Evolutionary conservation across 2,888 invertebrate species (phyloP), one percentile per base, ranked within the genome.

Genomic region (Zygogramma bicolorata): DNA sequence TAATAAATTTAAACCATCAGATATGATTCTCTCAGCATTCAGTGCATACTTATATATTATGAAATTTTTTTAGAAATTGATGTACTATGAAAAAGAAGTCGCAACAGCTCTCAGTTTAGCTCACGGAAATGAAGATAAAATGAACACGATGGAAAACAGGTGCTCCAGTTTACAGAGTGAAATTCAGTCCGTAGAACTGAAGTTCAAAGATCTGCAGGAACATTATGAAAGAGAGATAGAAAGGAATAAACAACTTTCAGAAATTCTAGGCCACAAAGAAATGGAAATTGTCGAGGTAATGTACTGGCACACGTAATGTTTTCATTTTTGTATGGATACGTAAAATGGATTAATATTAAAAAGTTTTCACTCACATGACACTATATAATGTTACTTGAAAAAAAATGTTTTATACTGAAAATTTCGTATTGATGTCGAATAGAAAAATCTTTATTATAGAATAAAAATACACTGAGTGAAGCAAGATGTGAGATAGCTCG

Each of bases 21-120:
- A 13, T 34, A 13, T 34, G 7, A 13, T 34, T 34, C 34, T 13
- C 10, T 34, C 34, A 34, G 13, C 13, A 13, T 13, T 8, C 13
- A 34, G 10, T 34, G 13, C 34, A 34, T 57, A 8, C n/a, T n/a
- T n/a, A n/a, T n/a, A n/a, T n/a, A n/a, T n/a, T n/a, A n/a, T n/a
- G n/a, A n/a, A 6, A 18, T 22, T 38, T 38, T 79, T 79, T 25
- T 63, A 86, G 86, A 86, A 91, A 86, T 88, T 92, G 0, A 89
- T 89, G 73, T 89, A 90, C 46, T 90, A 91, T 77, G 94, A 95
- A 86, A 88, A 90, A 5, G 95, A 95, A 87, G 86, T 94, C 1
- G 90, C 93, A 31, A 93, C 93, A 87, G 91, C 93, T 0, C 85
- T 94, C 53, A 92, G 92, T 79, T 83, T 94, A 42, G 93, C 92